Percentiles rank a stretch among this genome's conserved stretches.
phyloP scores from a whole-genome alignment of 23 tunicate species.

The Halocynthia roretzi region DNA sequence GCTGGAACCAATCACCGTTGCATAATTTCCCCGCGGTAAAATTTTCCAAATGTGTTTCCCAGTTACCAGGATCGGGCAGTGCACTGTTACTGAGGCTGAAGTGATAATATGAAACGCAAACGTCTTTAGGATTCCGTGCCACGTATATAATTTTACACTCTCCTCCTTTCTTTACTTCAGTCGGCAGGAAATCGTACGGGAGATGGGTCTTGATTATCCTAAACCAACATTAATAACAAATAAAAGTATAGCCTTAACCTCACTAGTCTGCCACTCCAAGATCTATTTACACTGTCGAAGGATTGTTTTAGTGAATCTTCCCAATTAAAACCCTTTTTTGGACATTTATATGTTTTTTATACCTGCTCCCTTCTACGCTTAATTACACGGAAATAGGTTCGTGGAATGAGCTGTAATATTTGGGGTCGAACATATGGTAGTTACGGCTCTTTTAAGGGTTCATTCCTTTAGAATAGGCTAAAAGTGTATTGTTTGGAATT shows the following conservation, averaged over 20 bases:
- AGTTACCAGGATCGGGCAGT: constrained; percentile 4
- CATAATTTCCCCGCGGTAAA: background rate
- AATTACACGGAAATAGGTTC: no score
- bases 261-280: no score
- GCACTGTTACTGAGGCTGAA: background rate
- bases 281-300: no score
- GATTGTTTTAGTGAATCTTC: no score
- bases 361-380: no score
- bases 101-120: constrained; percentile 5
- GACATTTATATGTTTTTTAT: no score
- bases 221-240: background rate
- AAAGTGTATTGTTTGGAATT: no score
- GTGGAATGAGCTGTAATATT: no score
- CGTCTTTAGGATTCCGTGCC: constrained; percentile 11
- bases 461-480: no score
- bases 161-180: background rate
- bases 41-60: background rate
- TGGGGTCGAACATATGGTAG: no score
- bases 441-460: no score
- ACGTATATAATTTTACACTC: constrained; percentile 5
- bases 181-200: constrained; percentile 15
- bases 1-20: constrained; percentile 1
- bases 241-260: background rate
- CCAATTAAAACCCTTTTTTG: no score
- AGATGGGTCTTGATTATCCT: constrained; percentile 9